Base-by-base conservation (phyloP, 2,797 vertebrate genomes). In the Sebastes diaconus region DNA sequence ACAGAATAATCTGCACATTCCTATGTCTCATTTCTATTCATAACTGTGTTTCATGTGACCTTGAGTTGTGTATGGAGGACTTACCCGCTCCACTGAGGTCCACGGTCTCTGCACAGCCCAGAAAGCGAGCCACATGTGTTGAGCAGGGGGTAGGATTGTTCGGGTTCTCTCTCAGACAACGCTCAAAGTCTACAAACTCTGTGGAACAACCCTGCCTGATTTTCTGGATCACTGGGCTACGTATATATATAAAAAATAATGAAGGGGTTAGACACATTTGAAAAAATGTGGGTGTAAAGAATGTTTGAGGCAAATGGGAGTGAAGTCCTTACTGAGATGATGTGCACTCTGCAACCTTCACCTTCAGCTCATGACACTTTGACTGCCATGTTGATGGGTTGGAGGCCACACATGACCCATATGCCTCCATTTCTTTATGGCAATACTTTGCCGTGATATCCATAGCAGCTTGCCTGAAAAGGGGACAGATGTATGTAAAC, bases 301-400 rank as follows among this genome's bases (percentile, higher is more conserved):
- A 30, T 50, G 27, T 32, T 42, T 16, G 11, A 66, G 39, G 73
- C 6, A 77, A 22, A 65, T 46, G 24, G 16, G 13, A 54, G 14
- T 46, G 50, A 55, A 22, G 25, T 63, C 24, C 93, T 95, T 92
- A 98, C 97, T 97, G 97, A 65, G 97, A 96, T 16, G 97, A 97
- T 13, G 97, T 97, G 84, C 98, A 99, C 3, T 96, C 95, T 18
- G 97, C 96, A 75, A 98, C 97, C 77, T 95, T 95, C 80, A 97
- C 86, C 89, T 98, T 98, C 13, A 97, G 95, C 1, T 95, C 93
- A 63, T 97, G 94, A 79, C 98, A 99, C 46, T 95, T 95, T 11
- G 94, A 92, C 72, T 99, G 98, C 98, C 98, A 99, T 12, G 97
- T 94, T 4, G 96, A 94, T 2, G 97, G 97, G 77, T 97, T 96